Evolutionary conservation across 1,140 invertebrate genomes (phyloP), one percentile per base, ranked within the genome.

Genomic region (Phymastichus coffea): DNA sequence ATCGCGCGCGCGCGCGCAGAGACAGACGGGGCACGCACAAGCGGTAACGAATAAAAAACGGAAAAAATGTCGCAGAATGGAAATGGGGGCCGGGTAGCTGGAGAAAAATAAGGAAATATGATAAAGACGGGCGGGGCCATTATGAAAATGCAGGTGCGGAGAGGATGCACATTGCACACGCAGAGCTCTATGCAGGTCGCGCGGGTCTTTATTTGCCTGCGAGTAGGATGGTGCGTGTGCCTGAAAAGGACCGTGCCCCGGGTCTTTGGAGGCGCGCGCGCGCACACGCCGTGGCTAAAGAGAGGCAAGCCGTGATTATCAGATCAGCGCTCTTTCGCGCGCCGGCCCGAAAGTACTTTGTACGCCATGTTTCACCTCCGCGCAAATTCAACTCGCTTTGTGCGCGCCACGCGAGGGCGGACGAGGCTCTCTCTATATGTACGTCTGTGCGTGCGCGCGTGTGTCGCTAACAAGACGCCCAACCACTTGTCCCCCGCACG

Each of bases 381-480:
- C n/a, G n/a, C n/a, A n/a, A n/a, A n/a, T n/a, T n/a, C n/a, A n/a
- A n/a, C n/a, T n/a, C n/a, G n/a, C n/a, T 10, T 12, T n/a, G 49
- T 35, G 10, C 56, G 37, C 47, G 46, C 28, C 30, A 33, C 54
- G 53, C 33, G 60, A 28, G 10, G 14, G 3, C 28, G n/a, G 40
- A 22, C 12, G 35, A 51, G 38, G 55, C 25, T 15, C 26, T 30
- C 46, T 48, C 20, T 30, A 48, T 48, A 30, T 48, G n/a, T 9
- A n/a, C n/a, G n/a, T n/a, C n/a, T n/a, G n/a, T n/a, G 20, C 14
- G 43, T 3, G 30, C 20, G 43, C 59, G 54, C 53, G 37, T 9
- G 77, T 79, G 78, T 80, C 66, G 74, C 76, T 80, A 80, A 80
- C 78, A 80, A 80, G 78, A 79, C 75, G 72, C 71, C 55, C 38